phyloP scores from a whole-genome alignment of 2,888 invertebrate species.

The Eristalis tenax region DNA sequence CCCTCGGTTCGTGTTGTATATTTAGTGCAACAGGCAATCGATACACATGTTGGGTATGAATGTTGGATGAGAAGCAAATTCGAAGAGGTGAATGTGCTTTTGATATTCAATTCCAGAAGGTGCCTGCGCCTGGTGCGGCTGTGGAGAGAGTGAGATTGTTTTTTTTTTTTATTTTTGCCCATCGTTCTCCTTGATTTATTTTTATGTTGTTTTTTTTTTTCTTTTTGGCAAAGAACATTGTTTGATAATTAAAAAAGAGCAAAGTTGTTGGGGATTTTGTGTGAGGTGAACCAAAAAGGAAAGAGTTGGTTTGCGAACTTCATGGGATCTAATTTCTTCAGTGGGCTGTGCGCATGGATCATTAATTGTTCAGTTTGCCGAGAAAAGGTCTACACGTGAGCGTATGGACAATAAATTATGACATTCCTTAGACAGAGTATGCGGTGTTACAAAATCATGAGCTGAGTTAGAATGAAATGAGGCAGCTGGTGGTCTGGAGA shows the following conservation, averaged over 20 bases:
- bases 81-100: slow-evolving; percentile 65
- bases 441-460: no score
- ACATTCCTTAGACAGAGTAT: no score
- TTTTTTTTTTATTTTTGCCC: slow-evolving; percentile 3
- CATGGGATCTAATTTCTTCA: not conserved
- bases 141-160: slow-evolving; percentile 29
- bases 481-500: no score
- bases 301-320: slow-evolving; percentile 55
- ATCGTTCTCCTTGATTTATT: not conserved
- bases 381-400: no score
- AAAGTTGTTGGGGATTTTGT: not conserved
- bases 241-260: slow-evolving; percentile 41
- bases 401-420: no score
- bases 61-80: slow-evolving; percentile 9
- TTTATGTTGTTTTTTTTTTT: no score
- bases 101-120: slow-evolving; percentile 49
- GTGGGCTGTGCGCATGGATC: no score
- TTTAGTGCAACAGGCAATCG: slow-evolving; percentile 50
- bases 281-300: slow-evolving; percentile 13
- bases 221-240: slow-evolving; percentile 29
- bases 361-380: no score
- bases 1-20: slow-evolving; percentile 41
- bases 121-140: not conserved
- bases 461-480: no score
- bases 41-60: slow-evolving; percentile 16